These are phyloP conservation scores for Enteromius fasciolatus DNA, from an alignment of 2,797 vertebrate genomes.

Conservation along the genomic window DNA sequence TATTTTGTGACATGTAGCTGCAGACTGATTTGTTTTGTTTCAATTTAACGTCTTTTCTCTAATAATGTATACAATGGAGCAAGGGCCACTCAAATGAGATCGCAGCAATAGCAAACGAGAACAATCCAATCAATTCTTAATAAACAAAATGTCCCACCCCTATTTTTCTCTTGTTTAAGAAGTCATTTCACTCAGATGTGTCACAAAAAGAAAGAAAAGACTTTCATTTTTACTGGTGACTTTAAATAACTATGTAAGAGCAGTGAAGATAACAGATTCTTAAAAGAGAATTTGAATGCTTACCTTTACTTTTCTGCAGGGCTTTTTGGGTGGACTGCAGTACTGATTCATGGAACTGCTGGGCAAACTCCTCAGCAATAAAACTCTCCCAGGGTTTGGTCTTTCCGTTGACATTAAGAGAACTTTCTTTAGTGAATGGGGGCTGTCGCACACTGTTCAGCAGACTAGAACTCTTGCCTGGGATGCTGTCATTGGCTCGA, in stretches of 20 bases:
- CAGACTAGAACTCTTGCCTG: constrained; percentile 87
- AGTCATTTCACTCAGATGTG: neutral
- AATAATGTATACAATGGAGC: neutral
- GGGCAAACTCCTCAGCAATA: constrained; percentile 93
- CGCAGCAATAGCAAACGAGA: neutral
- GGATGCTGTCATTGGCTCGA: constrained; percentile 76
- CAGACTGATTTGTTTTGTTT: neutral
- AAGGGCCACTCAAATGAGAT: neutral
- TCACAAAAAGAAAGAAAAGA: neutral
- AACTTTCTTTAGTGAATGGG: constrained; percentile 84
- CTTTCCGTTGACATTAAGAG: constrained; percentile 88
- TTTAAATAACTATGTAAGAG: neutral
- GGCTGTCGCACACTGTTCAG: constrained; percentile 87
- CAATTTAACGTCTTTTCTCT: neutral
- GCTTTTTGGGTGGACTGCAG: constrained; percentile 98
- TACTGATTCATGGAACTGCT: constrained; percentile 98
- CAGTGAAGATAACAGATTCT: neutral
- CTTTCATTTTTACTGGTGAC: neutral
- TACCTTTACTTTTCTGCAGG: constrained; percentile 97
- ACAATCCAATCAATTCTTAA: neutral
- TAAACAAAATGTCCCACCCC: neutral
- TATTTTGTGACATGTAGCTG: neutral
- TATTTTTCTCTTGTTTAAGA: neutral
- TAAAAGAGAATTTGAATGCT: constrained; percentile 16
- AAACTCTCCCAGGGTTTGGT: constrained; percentile 95